Percentiles rank a stretch among this genome's conserved stretches.
These are phyloP conservation scores for Leptinotarsa juncta DNA, from an alignment of 2,888 invertebrate genomes.

Conservation along the genomic window DNA sequence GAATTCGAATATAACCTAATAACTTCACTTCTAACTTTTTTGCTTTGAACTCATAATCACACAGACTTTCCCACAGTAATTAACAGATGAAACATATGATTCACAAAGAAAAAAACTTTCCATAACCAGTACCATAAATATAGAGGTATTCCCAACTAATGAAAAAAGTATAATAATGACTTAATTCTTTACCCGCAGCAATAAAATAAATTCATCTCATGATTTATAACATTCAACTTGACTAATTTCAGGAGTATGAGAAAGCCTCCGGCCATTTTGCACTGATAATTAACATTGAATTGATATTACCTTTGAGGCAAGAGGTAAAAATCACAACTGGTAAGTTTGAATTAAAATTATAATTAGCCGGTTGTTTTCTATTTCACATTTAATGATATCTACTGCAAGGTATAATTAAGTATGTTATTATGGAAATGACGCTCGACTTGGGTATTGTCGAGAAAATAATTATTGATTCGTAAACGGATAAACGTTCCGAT, in stretches of 20 bases:
- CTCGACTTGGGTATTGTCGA: not conserved
- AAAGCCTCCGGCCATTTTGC: slow-evolving; percentile 9
- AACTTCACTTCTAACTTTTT: not conserved
- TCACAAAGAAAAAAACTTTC: not conserved
- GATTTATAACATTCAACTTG: slow-evolving; percentile 17
- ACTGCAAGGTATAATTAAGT: not conserved
- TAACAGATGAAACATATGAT: not conserved
- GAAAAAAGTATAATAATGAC: slow-evolving; percentile 16
- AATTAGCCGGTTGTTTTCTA: slow-evolving; percentile 7
- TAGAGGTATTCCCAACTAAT: slow-evolving; percentile 7
- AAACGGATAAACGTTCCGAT: not conserved
- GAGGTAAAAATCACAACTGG: slow-evolving; percentile 3
- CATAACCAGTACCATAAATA: slow-evolving; percentile 8
- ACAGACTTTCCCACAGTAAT: slow-evolving; percentile 6
- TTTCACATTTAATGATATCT: slow-evolving; percentile 12
- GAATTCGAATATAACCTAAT: not conserved
- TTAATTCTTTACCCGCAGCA: slow-evolving; percentile 18
- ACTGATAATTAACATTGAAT: slow-evolving; percentile 14
- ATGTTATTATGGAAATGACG: slow-evolving; percentile 9
- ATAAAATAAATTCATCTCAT: slow-evolving; percentile 14
- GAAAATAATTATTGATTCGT: slow-evolving; percentile 12
- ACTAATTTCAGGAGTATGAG: slow-evolving; percentile 17
- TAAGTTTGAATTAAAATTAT: slow-evolving; percentile 8
- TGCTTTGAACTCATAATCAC: not conserved
- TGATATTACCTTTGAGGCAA: slow-evolving; percentile 12